Evolutionary conservation across 2,797 vertebrate genomes (phyloP), one percentile per base, ranked within the genome.

Genomic region (Kryptolebias ocellatus): DNA sequence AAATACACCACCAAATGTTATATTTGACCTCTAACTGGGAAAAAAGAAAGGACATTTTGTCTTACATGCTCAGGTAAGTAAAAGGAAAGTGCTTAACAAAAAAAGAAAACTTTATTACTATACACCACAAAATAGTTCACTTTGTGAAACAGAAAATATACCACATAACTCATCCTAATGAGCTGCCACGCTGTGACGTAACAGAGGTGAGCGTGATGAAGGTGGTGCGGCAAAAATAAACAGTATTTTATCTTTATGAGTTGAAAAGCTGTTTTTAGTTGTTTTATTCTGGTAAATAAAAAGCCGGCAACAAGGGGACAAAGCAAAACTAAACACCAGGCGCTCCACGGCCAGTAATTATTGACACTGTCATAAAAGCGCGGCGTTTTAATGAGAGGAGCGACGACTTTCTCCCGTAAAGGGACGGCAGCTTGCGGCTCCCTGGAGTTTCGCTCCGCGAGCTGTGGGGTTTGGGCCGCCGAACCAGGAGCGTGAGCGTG

Each of bases 381-480:
- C 1, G 11, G 0, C 2, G 14, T 11, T 16, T 11, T 53, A 12
- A 15, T 12, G 29, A 57, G 1, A 39, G 37, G 9, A 27, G 10
- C 47, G 70, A 42, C 34, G 57, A 45, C 37, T 39, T n/a, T 12
- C 59, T 44, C 60, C n/a, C 14, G 20, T 42, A 42, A 28, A 57
- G 39, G 34, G 52, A 70, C 60, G 70, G 81, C 75, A 82, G 85
- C 74, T 37, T 53, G 70, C 47, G 76, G 55, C 66, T 87, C 83
- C 80, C 84, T 70, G 59, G 83, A 60, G 82, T 79, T 80, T 79
- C 66, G 49, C 65, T 59, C 83, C 83, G 81, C 82, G 83, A 79
- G 72, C 72, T 81, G 72, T 70, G 64, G 20, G 20, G 70, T 84
- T 67, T 76, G 70, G 81, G 76, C 72, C 75, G 83, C 60, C 67